Conservation (phyloP, 2,113 vertebrate species). For the Paratilapia polleni region DNA sequence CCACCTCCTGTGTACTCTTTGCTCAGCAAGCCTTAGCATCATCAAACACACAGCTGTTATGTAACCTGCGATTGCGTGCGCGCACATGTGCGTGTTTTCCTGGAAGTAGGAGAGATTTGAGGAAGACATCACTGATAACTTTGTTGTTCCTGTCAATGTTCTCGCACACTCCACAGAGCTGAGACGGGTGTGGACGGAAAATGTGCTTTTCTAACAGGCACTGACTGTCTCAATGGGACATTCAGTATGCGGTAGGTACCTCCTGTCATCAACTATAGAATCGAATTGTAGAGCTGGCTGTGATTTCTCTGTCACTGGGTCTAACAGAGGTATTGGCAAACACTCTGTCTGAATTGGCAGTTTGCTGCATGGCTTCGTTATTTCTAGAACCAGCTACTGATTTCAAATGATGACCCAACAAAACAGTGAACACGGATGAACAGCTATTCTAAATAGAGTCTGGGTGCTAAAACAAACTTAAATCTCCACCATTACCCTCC, state of each 20-base stretch:
- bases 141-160: constrained; percentile 56
- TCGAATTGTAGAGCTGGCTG: constrained; percentile 23
- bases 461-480: neutral
- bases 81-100: constrained; percentile 42
- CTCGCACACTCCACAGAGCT: constrained; percentile 20
- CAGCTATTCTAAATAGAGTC: constrained; percentile 4
- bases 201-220: constrained; percentile 3
- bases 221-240: constrained; percentile 1
- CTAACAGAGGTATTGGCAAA: constrained; percentile 48
- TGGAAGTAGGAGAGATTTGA: constrained; percentile 60
- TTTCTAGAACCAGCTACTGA: constrained; percentile 53
- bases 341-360: constrained; percentile 44
- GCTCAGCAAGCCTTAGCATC: constrained; percentile 10
- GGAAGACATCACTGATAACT: constrained; percentile 69
- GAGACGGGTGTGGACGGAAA: constrained; percentile 36
- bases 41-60: constrained; percentile 36
- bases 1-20: constrained; percentile 20
- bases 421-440: constrained; percentile 19
- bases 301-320: constrained; percentile 20
- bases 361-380: constrained; percentile 35
- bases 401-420: constrained; percentile 52
- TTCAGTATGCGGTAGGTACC: constrained; percentile 15
- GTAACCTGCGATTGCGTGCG: constrained; percentile 37
- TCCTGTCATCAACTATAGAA: constrained; percentile 21
- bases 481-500: neutral